These are phyloP conservation scores for Telenomus remus DNA, from an alignment of 1,140 invertebrate species.

Conservation along the genomic window DNA sequence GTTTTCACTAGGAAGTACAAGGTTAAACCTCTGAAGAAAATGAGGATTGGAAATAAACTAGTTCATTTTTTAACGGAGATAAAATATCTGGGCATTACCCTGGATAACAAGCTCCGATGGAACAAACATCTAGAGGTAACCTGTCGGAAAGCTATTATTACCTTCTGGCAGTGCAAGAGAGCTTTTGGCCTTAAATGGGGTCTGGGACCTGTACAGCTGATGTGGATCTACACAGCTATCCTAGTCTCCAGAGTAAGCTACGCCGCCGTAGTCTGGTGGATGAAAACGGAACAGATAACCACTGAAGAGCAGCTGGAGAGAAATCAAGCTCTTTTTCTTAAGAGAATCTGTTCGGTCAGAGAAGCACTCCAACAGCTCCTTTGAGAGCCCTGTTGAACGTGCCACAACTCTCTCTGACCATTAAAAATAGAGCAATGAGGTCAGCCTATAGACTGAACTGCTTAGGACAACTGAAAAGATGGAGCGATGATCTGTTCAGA, in stretches of 20 bases:
- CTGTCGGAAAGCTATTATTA: slow-evolving; percentile 4
- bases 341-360: background rate
- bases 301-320: background rate
- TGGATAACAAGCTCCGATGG: slow-evolving; percentile 16
- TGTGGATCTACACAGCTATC: slow-evolving; percentile 20
- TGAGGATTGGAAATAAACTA: background rate
- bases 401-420: background rate
- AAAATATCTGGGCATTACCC: slow-evolving; percentile 11
- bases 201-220: background rate
- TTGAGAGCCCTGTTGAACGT: background rate
- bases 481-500: background rate
- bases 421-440: background rate
- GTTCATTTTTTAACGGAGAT: background rate
- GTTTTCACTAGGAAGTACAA: slow-evolving; percentile 25
- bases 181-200: slow-evolving; percentile 10
- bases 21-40: background rate
- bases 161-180: slow-evolving; percentile 17
- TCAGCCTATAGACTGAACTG: background rate
- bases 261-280: slow-evolving; percentile 3
- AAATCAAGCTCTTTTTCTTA: slow-evolving; percentile 5
- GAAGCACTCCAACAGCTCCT: slow-evolving; percentile 1
- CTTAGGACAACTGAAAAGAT: background rate
- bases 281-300: background rate
- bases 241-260: background rate
- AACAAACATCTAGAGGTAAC: slow-evolving; percentile 1